Percentiles rank a stretch among this genome's conserved stretches.
Evolutionary conservation across 2,113 vertebrate species (phyloP).

Genomic region (Eulemur rufifrons): DNA sequence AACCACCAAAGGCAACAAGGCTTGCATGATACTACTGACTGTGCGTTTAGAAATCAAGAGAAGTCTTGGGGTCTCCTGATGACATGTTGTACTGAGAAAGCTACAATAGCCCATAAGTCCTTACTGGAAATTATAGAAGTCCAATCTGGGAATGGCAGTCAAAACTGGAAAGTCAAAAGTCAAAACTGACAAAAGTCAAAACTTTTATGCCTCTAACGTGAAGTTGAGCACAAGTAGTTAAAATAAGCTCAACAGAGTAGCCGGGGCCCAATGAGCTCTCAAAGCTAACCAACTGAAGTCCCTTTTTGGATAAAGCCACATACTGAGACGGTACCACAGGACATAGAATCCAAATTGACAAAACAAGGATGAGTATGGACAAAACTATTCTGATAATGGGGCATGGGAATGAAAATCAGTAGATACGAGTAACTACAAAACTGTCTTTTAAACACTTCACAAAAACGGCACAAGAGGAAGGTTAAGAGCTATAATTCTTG

Average conservation of each 20-base stretch:
- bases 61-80: background rate
- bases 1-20: background rate
- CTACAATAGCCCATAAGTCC: no score
- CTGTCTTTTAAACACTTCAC: background rate
- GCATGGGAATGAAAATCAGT: background rate
- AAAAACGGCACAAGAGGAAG: background rate
- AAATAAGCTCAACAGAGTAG: background rate
- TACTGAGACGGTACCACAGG: background rate
- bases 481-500: background rate
- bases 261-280: background rate
- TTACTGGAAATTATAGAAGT: background rate
- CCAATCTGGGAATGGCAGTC: background rate
- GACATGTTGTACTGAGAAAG: background rate
- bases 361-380: background rate
- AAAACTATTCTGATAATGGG: background rate
- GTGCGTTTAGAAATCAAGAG: background rate
- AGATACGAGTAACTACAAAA: background rate
- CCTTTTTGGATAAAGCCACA: background rate
- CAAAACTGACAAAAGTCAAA: no score
- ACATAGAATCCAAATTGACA: background rate
- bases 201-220: background rate
- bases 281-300: background rate
- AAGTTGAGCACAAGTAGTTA: background rate
- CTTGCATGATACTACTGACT: no score
- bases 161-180: background rate